These are phyloP conservation scores for Drosophila meridiana DNA, from an alignment of 2,888 invertebrate genomes.

Conservation along the genomic window DNA sequence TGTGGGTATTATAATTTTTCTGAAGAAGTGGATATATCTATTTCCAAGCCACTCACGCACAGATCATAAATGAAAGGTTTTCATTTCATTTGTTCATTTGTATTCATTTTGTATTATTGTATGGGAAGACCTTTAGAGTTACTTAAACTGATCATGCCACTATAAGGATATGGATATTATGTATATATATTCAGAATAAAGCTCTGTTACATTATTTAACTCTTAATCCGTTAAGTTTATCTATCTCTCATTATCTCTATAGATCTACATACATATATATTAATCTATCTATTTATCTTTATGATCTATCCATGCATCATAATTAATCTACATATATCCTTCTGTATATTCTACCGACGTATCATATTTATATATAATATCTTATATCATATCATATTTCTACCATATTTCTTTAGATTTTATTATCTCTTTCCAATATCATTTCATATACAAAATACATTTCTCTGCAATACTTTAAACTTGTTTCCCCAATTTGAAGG, in stretches of 20 bases:
- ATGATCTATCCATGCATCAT: background rate
- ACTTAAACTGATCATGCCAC: background rate
- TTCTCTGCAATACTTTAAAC: background rate
- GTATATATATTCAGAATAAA: background rate
- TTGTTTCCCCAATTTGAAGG: background rate
- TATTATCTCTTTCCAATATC: background rate
- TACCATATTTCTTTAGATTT: background rate
- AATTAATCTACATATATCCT: background rate
- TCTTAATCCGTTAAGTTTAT: too few species aligned
- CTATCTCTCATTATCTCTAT: too few species aligned
- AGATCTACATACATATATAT: background rate
- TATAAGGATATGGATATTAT: background rate
- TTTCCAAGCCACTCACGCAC: background rate
- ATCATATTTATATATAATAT: background rate
- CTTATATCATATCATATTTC: background rate
- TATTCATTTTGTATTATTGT: background rate
- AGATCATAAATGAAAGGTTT: background rate
- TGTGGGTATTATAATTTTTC: slow-evolving; percentile 3
- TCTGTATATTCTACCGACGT: background rate
- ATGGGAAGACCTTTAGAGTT: background rate
- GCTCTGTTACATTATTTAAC: background rate
- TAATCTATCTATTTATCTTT: background rate
- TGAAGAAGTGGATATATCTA: background rate
- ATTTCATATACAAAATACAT: background rate
- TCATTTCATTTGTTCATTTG: background rate